Evolutionary conservation across 2,797 vertebrate genomes (phyloP), one percentile per base, ranked within the genome.

Genomic region (Rhinatrema bivittatum): DNA sequence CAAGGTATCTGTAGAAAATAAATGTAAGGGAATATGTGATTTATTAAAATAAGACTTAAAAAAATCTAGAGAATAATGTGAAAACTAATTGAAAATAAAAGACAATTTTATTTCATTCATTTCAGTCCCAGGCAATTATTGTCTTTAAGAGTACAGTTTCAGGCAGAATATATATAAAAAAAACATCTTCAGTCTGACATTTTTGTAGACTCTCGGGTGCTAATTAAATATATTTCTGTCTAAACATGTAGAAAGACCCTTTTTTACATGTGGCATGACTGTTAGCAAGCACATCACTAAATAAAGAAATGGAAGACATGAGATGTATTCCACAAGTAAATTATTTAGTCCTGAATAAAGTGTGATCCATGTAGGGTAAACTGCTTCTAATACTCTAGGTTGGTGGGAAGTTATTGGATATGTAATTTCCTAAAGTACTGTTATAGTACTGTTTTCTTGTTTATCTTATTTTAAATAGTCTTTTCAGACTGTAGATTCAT

Each of bases 311-410:
- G 57, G 30, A 68, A 46, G 57, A 59, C 32, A 53, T 40, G 34
- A 60, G 41, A 62, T 51, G 50, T 67, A 56, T 74, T 70, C 64
- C 69, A 68, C 43, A 70, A 70, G 30, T 70, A 44, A 70, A 70
- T 78, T 73, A 74, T 72, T 77, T 70, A 73, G 65, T 76, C 72
- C 70, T 74, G 62, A 62, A 66, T 76, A 61, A 55, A 31, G 34
- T 74, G 69, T 65, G 46, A 67, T 44, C 66, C 25, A 50, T 65
- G 38, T 54, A 63, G 70, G 57, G 60, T 60, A 76, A 65, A 63
- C 41, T 60, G 29, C 56, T 62, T 52, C 32, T 34, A 56, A 7
- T 63, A 64, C 62, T 68, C 23, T 34, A 42, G 33, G 59, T 38
- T 62, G 63, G 51, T 53, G 38, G 31, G 25, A 52, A 50, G 24